Conservation (phyloP, 2,888 invertebrate species). For the Lithophane leautieri region DNA sequence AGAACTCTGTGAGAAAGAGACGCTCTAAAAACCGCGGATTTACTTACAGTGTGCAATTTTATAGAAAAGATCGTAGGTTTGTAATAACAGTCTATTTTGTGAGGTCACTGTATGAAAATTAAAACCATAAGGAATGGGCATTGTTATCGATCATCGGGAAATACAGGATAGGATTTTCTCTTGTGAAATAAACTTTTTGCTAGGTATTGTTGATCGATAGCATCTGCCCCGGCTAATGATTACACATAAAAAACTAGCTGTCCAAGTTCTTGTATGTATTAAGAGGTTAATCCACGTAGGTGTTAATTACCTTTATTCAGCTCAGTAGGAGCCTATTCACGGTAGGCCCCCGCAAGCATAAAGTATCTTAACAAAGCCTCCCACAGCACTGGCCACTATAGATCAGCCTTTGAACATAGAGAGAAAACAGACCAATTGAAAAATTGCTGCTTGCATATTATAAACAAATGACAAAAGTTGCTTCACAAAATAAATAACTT, state of each 20-base stretch:
- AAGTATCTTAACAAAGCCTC: conserved; percentile 45
- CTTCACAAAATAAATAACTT: conserved; percentile 26
- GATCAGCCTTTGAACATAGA: conserved; percentile 7
- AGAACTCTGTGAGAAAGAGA: conserved; percentile 78
- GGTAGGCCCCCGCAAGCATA: conserved; percentile 42
- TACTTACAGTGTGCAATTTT: conserved; percentile 65
- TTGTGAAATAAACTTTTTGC: conserved; percentile 48
- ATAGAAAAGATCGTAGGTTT: conserved; percentile 61
- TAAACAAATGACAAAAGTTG: conserved; percentile 16
- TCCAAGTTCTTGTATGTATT: conserved; percentile 1
- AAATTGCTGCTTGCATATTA: conserved; percentile 14
- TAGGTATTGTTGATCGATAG: conserved; percentile 33
- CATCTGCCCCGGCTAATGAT: not conserved
- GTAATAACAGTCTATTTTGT: conserved; percentile 59
- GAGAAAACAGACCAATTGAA: conserved; percentile 37
- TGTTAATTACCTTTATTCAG: conserved; percentile 39
- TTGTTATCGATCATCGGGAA: conserved; percentile 57
- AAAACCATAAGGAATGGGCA: conserved; percentile 62
- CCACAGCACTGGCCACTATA: conserved; percentile 38
- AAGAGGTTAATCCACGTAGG: conserved; percentile 25
- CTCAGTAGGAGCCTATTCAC: conserved; percentile 33
- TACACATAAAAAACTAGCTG: conserved; percentile 3
- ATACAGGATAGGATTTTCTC: conserved; percentile 42
- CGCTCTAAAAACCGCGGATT: conserved; percentile 78
- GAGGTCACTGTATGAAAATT: conserved; percentile 65